Evolutionary conservation across 2,113 vertebrate genomes (phyloP), one percentile per base, ranked within the genome.

Genomic region (Tylochromis polylepis): DNA sequence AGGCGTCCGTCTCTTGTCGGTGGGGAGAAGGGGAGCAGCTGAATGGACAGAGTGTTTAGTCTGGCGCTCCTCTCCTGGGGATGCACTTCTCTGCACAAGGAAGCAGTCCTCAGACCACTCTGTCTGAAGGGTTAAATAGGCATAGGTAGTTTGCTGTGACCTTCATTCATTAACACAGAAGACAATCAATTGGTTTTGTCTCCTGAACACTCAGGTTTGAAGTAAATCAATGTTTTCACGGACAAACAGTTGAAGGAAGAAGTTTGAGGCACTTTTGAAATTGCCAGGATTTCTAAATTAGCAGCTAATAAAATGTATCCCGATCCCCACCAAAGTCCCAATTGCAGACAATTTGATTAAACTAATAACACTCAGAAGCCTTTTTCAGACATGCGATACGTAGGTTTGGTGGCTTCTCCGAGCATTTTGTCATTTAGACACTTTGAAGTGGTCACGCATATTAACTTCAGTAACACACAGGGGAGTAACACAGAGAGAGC

Each of bases 41-140:
- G 97, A 97, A 96, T 91, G 95, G 94, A 96, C 94, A n/a, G 83
- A 82, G 84, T 98, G 98, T 98, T 98, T 98, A 98, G 98, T 98
- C 97, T 98, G 95, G 96, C 94, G 95, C 95, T 95, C 95, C 95
- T 97, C 97, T 97, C 97, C 34, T 82, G 96, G 97, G 97, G 97
- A 97, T 97, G 95, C 94, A 93, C 96, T 95, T 95, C 88, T 87
- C 96, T 93, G 86, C 93, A 93, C 88, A 90, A 97, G 97, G 97
- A 98, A 97, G 97, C 86, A 79, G 56, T 86, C 81, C 95, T 96
- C 93, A 15, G 86, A 88, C 62, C 77, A 92, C 96, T 91, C 87
- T 89, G 49, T 86, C 83, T 81, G 22, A 92, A 53, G 87, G 89
- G 88, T 85, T 87, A 58, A 87, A 88, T 78, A 43, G 41, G 8